Evolutionary conservation across 2,113 vertebrate genomes (phyloP), one percentile per base, ranked within the genome.

Genomic region (Verasper variegatus): DNA sequence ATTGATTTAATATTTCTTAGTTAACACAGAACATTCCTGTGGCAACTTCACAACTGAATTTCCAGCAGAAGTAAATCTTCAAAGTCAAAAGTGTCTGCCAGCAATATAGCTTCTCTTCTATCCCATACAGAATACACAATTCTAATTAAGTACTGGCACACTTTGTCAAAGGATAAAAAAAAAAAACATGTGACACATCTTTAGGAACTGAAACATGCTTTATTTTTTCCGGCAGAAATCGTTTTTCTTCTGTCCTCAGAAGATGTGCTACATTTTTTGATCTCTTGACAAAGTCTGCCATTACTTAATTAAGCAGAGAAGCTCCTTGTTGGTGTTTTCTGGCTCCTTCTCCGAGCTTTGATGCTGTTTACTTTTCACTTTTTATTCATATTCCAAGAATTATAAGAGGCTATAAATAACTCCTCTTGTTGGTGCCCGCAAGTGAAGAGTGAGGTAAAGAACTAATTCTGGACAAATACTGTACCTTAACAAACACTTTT

Each of bases 101-200:
- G 26, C 24, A 14, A 31, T 55, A 59, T 24, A 59, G 21, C 68
- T 24, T 72, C 3, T 49, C 56, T 79, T 27, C 54, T 45, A 23
- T 65, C 68, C 62, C 18, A 51, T 35, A 37, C 4, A 76, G 49
- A 74, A 83, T 85, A 54, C 86, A 42, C 40, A 62, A 31, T 31
- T 31, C 1, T 31, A 31, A 31, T 31, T 31, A 31, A 31, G 71
- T 40, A 20, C 69, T 75, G 63, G 54, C 72, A 77, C 42, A 60
- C 68, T 83, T 81, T 83, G 71, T 70, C 57, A 52, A 63, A 68
- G 77, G 69, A 78, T 86, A 11, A 75, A 82, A 86, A 82, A 75
- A 82, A 82, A 80, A 75, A 9, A 67, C 14, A 21, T 76, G 71
- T 54, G 12, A 71, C 71, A 56, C 51, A 59, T 66, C 42, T 80